Conservation (phyloP, 2,113 vertebrate genomes). For the Indri indri region DNA sequence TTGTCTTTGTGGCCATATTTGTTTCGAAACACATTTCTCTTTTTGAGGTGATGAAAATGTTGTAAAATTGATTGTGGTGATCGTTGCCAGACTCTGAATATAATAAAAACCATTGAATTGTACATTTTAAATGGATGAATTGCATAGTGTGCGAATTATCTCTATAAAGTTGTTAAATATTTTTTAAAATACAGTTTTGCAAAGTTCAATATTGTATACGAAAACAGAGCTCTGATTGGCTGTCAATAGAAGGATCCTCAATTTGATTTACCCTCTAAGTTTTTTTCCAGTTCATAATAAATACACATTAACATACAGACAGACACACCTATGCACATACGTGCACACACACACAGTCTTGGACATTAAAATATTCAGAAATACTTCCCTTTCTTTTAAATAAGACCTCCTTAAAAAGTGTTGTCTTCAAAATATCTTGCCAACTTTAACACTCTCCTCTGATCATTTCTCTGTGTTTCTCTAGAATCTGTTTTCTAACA, state of each 20-base stretch:
- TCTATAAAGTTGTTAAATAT: neutral
- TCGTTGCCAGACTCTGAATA: neutral
- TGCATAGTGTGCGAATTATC: neutral
- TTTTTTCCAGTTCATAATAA: slow-evolving; percentile 10
- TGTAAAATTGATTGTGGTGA: slow-evolving; percentile 22
- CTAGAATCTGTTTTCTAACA: slow-evolving; percentile 3
- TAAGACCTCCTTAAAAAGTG: neutral
- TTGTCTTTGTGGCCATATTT: neutral
- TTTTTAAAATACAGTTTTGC: neutral
- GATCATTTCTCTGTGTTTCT: neutral
- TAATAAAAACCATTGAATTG: neutral
- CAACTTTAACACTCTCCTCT: neutral
- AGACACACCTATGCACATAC: neutral
- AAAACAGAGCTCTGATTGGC: neutral
- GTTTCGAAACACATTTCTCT: slow-evolving; percentile 44
- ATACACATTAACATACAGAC: neutral
- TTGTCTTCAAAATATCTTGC: slow-evolving; percentile 11
- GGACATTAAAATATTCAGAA: slow-evolving; percentile 32
- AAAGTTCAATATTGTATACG: neutral
- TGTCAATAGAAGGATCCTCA: neutral
- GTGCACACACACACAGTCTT: neutral
- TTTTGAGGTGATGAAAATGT: neutral
- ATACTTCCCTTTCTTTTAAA: neutral
- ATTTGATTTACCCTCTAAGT: neutral
- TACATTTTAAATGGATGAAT: neutral